Evolutionary conservation across 1,140 invertebrate genomes (phyloP).

Genomic region (Dolichoris vasculosae): DNA sequence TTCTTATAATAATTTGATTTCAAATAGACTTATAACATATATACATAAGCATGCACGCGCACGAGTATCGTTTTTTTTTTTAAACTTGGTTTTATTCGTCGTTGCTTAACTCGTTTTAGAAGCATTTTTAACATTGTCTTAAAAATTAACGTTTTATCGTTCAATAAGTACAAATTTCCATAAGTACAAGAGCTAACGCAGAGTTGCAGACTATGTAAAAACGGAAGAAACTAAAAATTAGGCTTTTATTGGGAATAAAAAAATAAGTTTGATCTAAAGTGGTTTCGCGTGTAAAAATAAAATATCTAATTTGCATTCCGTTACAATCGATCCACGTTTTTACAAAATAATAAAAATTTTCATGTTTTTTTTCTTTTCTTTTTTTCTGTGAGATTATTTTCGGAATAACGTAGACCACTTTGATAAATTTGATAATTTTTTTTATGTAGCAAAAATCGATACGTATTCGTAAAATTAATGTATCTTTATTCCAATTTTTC

Average conservation of each 20-base stretch:
- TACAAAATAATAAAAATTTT: not conserved
- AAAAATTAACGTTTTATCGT: constrained; percentile 14
- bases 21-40: constrained; percentile 47
- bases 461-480: not conserved
- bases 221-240: constrained; percentile 46
- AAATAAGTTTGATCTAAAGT: constrained; percentile 44
- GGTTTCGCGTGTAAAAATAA: constrained; percentile 51
- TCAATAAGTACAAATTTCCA: constrained; percentile 22
- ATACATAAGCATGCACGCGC: constrained; percentile 48
- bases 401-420: constrained; percentile 27
- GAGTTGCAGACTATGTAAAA: constrained; percentile 27
- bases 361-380: constrained; percentile 38
- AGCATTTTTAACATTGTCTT: constrained; percentile 38
- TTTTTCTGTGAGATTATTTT: constrained; percentile 39
- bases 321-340: constrained; percentile 17
- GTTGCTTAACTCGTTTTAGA: constrained; percentile 15
- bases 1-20: constrained; percentile 49
- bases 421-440: constrained; percentile 5
- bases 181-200: constrained; percentile 44
- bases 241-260: constrained; percentile 43
- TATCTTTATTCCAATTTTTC: constrained; percentile 39
- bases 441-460: not conserved
- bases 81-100: constrained; percentile 27
- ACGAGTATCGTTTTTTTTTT: constrained; percentile 39
- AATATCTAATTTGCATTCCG: constrained; percentile 45